Evolutionary conservation across 2,797 vertebrate genomes (phyloP).

Genomic region (Delichon dasypus): DNA sequence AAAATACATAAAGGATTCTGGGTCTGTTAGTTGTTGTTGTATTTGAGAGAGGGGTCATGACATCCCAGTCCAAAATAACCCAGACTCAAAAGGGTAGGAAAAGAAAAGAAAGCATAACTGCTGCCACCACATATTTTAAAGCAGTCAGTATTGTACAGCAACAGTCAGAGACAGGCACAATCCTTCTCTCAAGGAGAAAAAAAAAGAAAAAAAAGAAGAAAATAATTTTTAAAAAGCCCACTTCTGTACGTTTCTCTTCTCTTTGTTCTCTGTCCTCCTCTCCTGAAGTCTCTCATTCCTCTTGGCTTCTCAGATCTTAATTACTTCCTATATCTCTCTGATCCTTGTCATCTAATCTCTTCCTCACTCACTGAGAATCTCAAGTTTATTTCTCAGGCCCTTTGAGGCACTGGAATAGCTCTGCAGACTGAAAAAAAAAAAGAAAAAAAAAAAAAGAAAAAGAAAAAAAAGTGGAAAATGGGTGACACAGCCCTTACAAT

Average conservation of each 20-base stretch:
- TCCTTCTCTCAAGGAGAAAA: background rate
- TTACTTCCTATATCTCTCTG: slow-evolving; percentile 46
- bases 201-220: background rate
- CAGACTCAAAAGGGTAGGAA: background rate
- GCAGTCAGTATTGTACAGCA: background rate
- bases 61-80: background rate
- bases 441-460: background rate
- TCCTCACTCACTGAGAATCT: slow-evolving; percentile 28
- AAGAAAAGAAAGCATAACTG: background rate
- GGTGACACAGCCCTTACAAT: background rate
- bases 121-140: background rate
- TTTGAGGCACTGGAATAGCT: slow-evolving; percentile 17
- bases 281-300: slow-evolving; percentile 32
- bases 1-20: background rate
- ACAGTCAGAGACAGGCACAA: background rate
- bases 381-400: slow-evolving; percentile 31
- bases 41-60: background rate
- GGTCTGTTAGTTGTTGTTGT: background rate
- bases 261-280: slow-evolving; percentile 28
- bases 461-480: background rate
- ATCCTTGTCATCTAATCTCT: slow-evolving; percentile 39
- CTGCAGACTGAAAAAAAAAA: background rate
- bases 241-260: slow-evolving; percentile 25
- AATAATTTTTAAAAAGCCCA: background rate
- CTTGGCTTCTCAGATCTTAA: slow-evolving; percentile 41